These are phyloP conservation scores for Paramormyrops kingsleyae DNA, from an alignment of 2,113 vertebrate genomes.

Conservation along the genomic window DNA sequence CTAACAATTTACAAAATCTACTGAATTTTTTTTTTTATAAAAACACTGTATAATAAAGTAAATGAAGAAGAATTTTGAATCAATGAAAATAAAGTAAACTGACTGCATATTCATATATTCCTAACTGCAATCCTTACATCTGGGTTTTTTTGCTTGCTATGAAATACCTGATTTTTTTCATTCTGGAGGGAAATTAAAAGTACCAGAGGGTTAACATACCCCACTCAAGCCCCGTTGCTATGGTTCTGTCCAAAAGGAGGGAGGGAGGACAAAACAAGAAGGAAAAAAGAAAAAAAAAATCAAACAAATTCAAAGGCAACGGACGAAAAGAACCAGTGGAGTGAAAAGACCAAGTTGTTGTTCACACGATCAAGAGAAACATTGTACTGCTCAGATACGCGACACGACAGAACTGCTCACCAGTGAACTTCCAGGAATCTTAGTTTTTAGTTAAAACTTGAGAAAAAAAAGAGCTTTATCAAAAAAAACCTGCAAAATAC, in stretches of 20 bases:
- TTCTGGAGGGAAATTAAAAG: background rate
- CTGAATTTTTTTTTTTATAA: background rate
- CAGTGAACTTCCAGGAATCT: background rate
- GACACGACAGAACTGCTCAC: background rate
- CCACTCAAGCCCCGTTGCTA: conserved; percentile 20
- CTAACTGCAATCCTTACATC: background rate
- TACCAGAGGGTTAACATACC: conserved; percentile 18
- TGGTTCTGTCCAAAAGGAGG: conserved; percentile 29
- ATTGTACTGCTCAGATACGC: background rate
- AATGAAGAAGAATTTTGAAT: background rate
- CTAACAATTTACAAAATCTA: background rate
- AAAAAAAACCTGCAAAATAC: background rate
- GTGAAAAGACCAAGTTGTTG: conserved; percentile 60
- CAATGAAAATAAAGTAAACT: background rate
- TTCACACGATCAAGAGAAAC: conserved; percentile 25
- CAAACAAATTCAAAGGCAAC: conserved; percentile 66
- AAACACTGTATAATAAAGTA: background rate
- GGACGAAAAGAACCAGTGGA: conserved; percentile 51
- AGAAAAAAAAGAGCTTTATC: background rate
- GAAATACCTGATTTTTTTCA: background rate
- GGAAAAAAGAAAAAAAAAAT: conserved; percentile 47
- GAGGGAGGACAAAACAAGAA: conserved; percentile 27
- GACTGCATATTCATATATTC: background rate
- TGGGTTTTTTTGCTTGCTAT: background rate
- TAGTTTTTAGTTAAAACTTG: background rate